Evolutionary conservation across 2,113 vertebrate genomes (phyloP).

Genomic region (Ciconia boyciana): DNA sequence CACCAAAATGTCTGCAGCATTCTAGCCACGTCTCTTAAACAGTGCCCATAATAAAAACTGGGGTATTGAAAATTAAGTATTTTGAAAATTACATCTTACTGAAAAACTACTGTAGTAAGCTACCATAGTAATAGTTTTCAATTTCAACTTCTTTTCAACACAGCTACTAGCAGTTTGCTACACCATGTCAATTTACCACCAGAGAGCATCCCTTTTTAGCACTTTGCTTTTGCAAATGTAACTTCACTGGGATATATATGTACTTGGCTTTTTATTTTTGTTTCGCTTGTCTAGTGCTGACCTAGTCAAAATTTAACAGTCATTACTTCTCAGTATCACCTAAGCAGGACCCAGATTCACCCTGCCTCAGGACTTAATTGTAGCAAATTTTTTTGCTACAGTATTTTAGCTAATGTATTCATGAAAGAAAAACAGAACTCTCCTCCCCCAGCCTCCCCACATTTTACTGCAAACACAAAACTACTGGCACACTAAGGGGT

Average conservation of each 20-base stretch:
- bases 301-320: background rate
- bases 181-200: too few relatives aligned
- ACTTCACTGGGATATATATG: too few relatives aligned
- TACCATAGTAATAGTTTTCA: too few relatives aligned
- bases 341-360: background rate
- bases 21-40: background rate
- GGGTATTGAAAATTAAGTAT: background rate
- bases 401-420: background rate
- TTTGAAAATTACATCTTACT: background rate
- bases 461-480: background rate
- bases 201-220: too few relatives aligned
- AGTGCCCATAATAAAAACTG: background rate
- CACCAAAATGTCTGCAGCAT: background rate
- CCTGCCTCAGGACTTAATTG: background rate
- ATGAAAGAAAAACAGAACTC: background rate
- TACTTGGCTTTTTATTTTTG: background rate
- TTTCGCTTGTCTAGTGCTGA: background rate
- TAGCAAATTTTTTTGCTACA: background rate
- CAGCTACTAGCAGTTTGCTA: too few relatives aligned
- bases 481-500: background rate
- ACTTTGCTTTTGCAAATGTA: too few relatives aligned
- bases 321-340: background rate
- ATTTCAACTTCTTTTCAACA: too few relatives aligned
- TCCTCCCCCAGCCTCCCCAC: background rate
- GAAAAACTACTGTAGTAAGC: background rate